These are phyloP conservation scores for Brachionus asplanchnoidis DNA, from an alignment of 1,140 invertebrate species.

Conservation along the genomic window DNA sequence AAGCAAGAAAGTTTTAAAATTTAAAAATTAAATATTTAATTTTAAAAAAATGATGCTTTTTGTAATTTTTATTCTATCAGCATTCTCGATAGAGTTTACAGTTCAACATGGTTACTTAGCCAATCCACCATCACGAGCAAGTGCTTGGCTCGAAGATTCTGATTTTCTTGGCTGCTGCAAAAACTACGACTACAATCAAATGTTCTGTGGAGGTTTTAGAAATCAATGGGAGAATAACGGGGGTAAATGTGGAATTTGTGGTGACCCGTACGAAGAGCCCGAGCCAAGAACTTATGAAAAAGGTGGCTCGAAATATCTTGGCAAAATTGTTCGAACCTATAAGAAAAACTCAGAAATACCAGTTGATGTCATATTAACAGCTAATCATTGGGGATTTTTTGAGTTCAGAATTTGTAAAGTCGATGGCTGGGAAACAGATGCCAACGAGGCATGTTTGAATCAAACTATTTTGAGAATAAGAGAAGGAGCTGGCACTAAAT, in stretches of 20 bases:
- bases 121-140: constrained; percentile 29
- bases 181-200: constrained; percentile 37
- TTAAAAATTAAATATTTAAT: background rate
- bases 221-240: constrained; percentile 43
- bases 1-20: background rate
- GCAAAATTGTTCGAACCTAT: constrained; percentile 50
- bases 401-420: constrained; percentile 51
- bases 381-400: constrained; percentile 49
- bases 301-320: constrained; percentile 53
- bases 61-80: background rate
- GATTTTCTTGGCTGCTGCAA: constrained; percentile 24
- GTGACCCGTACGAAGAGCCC: constrained; percentile 48
- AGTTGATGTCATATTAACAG: constrained; percentile 44
- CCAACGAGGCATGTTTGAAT: constrained; percentile 46
- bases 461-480: background rate
- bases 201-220: constrained; percentile 36
- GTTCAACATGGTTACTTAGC: constrained; percentile 7
- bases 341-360: constrained; percentile 46
- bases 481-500: background rate
- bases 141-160: constrained; percentile 20
- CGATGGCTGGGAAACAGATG: constrained; percentile 59
- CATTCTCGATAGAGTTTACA: background rate
- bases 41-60: background rate
- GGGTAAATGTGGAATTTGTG: constrained; percentile 58
- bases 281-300: constrained; percentile 53